Conservation (phyloP, 2,888 invertebrate species). For the Agrotis exclamationis region DNA sequence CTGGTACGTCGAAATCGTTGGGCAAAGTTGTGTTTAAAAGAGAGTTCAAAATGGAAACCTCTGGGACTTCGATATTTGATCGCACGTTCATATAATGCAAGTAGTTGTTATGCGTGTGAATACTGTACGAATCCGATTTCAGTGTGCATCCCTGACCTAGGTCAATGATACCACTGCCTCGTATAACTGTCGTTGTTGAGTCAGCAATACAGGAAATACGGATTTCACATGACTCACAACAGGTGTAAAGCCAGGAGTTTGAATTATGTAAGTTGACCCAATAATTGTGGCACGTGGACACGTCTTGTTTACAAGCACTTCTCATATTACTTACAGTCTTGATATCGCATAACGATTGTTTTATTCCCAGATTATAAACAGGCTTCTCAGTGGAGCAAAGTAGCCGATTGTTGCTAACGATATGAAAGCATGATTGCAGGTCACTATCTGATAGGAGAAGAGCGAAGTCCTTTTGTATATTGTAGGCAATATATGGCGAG, state of each 20-base stretch:
- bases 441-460: constrained; percentile 13
- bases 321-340: background rate
- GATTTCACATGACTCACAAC: background rate
- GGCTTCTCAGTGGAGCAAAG: constrained; percentile 1
- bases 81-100: background rate
- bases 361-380: background rate
- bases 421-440: constrained; percentile 7
- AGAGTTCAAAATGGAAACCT: constrained; percentile 10
- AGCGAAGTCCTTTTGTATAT: too few relatives aligned
- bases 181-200: constrained; percentile 1
- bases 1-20: background rate
- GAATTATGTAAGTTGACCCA: background rate
- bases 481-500: too few relatives aligned
- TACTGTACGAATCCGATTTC: constrained; percentile 1
- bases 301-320: constrained; percentile 1
- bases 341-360: background rate
- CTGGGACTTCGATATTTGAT: constrained; percentile 13
- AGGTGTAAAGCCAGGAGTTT: background rate
- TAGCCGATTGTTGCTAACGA: background rate
- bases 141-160: background rate
- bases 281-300: constrained; percentile 6
- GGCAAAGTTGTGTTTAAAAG: constrained; percentile 7
- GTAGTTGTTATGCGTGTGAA: constrained; percentile 5
- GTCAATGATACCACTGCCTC: background rate
- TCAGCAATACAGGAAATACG: constrained; percentile 7